Evolutionary conservation across 2,113 vertebrate species (phyloP), one percentile per base, ranked within the genome.

Genomic region (Clarias macrocephalus): DNA sequence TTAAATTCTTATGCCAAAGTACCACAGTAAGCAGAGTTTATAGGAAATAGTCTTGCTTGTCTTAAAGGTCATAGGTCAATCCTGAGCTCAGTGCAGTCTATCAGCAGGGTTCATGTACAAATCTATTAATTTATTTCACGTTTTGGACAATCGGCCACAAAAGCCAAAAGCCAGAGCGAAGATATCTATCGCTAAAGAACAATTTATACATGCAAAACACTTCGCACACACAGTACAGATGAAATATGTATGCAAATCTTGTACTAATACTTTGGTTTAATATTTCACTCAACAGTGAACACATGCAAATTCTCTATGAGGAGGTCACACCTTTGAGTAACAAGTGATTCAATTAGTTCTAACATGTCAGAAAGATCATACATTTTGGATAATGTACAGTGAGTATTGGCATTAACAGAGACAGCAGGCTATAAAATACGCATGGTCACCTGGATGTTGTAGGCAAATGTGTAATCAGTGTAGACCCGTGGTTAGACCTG

Each of bases 221-320:
- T 80, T 86, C 52, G 81, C 59, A 19, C 30, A 60, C 9, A 28
- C 37, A 42, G 42, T 48, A 75, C 80, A 86, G 57, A 30, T 68
- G 56, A 86, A 88, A 75, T 25, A 42, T 33, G 13, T 21, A 88
- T 84, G 87, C 85, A 90, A 90, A 88, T 23, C n/a, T 60, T 52
- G 68, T 25, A 52, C 83, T 85, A 5, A 57, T 37, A 79, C 70
- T 80, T 84, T 68, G 9, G 59, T 81, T 48, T 88, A 72, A 85
- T 70, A 42, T 57, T 72, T 59, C 81, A 56, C 57, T 80, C 83
- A 30, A 88, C 82, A 72, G 72, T 79, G 72, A 52, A 82, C 12
- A 54, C 48, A 84, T 86, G 87, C 75, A 90, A 90, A 90, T 63
- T 12, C 57, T 21, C 54, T 23, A 76, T 13, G 1, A 54, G 54